A percentile compares a stretch with the other conserved stretches of the same genome.
These are phyloP conservation scores for Agelas oroides DNA, from an alignment of 37 sponge, comb jelly and placozoan species.

Conservation along the genomic window DNA sequence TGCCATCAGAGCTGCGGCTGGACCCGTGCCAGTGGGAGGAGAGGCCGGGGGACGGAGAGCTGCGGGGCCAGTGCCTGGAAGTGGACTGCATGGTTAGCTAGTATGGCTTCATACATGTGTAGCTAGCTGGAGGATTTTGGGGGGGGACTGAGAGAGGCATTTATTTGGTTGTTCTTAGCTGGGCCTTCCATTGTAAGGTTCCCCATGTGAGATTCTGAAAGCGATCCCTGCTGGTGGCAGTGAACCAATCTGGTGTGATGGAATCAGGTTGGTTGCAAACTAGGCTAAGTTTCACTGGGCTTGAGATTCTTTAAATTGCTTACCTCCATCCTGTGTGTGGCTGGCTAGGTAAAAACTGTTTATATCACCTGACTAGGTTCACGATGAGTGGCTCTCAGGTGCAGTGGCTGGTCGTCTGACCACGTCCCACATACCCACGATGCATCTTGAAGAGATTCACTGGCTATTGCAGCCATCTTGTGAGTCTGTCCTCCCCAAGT, in stretches of 20 bases:
- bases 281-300: too few species aligned
- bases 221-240: too few species aligned
- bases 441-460: slow-evolving; percentile 50
- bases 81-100: slow-evolving; percentile 56
- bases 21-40: slow-evolving; percentile 55
- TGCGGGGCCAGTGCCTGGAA: slow-evolving; percentile 28
- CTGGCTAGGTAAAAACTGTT: too few species aligned
- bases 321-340: too few species aligned
- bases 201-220: too few species aligned
- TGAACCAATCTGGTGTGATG: too few species aligned
- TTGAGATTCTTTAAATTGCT: too few species aligned
- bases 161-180: too few species aligned
- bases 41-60: neutral
- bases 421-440: neutral
- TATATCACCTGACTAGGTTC: slow-evolving; percentile 35
- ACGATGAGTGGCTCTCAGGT: slow-evolving; percentile 51
- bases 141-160: too few species aligned
- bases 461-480: slow-evolving; percentile 79
- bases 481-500: slow-evolving; percentile 27
- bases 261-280: too few species aligned
- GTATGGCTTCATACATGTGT: neutral
- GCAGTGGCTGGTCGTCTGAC: neutral
- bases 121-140: neutral
- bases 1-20: slow-evolving; percentile 33
- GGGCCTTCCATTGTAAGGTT: too few species aligned